Evolutionary conservation across 2,797 vertebrate species (phyloP), one percentile per base, ranked within the genome.

Genomic region (Microctenopoma steveboyesi): DNA sequence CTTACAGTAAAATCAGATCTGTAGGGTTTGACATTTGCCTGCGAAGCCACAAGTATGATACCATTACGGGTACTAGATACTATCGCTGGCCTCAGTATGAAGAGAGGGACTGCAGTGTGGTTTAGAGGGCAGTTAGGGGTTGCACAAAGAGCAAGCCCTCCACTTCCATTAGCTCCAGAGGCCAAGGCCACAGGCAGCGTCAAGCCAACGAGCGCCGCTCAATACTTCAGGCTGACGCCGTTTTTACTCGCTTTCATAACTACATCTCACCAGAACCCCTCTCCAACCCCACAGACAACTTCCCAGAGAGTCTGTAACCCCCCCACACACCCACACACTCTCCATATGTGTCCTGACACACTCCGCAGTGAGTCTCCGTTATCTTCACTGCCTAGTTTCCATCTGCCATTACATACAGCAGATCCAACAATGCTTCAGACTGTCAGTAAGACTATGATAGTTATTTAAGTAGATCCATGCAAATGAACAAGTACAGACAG

Each of bases 121-220:
- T 60, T 66, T 54, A 30, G 27, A n/a, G 53, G 49, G 47, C 37
- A 56, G 66, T 9, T 25, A 52, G 45, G 43, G 66, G 45, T 76
- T 30, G 48, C 46, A 72, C 52, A 74, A 45, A 57, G 74, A 59
- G 75, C 48, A 37, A 16, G 46, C 71, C 90, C 92, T 92, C 89
- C 81, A 86, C 81, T 82, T 93, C 93, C 92, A 94, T 93, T 94
- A 94, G 87, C 76, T 60, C 40, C 78, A 76, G 46, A 84, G 85
- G 87, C 82, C 92, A 93, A 94, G 92, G 94, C 93, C 93, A 94
- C 18, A 37, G 74, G 51, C 71, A 81, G 79, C 72, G 33, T 35
- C 87, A 69, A 75, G 76, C 81, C 76, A 54, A 55, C 8, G 27
- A 74, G 61, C 14, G 65, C 79, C 51, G 81, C 77, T 92, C 89